Conservation (phyloP, 30 jellyfish, hydroid and myxozoan species). For the Cassiopea xamachana region DNA sequence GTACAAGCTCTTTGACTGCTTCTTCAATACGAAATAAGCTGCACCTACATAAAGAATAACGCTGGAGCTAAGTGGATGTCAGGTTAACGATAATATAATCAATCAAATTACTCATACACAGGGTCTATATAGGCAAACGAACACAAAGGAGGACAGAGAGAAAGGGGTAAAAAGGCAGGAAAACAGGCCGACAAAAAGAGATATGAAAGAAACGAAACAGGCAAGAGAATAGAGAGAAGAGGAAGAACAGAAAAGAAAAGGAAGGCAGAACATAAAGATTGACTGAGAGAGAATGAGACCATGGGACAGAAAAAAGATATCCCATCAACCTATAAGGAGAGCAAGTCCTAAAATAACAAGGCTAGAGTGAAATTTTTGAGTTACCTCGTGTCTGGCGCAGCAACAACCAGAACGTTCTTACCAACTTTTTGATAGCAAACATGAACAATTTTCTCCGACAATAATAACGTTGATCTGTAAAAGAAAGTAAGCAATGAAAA, state of each 20-base stretch:
- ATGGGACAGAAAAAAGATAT: not conserved
- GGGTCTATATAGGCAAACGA: too few relatives aligned
- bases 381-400: slow-evolving; percentile 74
- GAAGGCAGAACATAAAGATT: too few relatives aligned
- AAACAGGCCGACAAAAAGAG: too few relatives aligned
- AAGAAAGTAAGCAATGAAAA: not conserved
- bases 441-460: slow-evolving; percentile 60
- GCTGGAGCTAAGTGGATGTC: not conserved
- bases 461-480: slow-evolving; percentile 71
- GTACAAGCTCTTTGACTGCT: slow-evolving; percentile 59
- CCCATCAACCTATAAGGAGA: not conserved
- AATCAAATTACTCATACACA: not conserved
- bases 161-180: too few relatives aligned
- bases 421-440: slow-evolving; percentile 73
- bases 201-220: too few relatives aligned
- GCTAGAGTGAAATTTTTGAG: not conserved
- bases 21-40: slow-evolving; percentile 70
- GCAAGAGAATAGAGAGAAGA: too few relatives aligned
- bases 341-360: not conserved
- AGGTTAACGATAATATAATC: not conserved
- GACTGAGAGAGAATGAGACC: not conserved
- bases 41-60: slow-evolving; percentile 27
- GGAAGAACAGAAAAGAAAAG: too few relatives aligned
- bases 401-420: slow-evolving; percentile 72
- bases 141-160: too few relatives aligned